phyloP scores from a whole-genome alignment of 2,888 invertebrate genomes.

The Lithodes maja region DNA sequence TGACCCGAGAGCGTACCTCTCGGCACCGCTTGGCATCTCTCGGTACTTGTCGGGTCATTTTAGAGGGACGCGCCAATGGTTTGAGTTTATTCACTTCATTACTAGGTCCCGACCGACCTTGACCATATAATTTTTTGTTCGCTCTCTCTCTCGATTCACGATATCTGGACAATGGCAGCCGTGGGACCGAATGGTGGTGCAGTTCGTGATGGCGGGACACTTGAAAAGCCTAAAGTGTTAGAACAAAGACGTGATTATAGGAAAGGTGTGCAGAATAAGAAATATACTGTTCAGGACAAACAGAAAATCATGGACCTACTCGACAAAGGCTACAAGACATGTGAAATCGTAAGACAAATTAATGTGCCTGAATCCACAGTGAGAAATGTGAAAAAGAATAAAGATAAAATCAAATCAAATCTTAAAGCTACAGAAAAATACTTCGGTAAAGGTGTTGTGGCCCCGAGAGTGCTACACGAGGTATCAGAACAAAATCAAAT shows the following conservation, averaged over 20 bases:
- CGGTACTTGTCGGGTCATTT: no score
- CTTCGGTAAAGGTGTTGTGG: neutral
- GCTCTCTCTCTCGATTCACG: no score
- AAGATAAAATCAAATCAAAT: neutral
- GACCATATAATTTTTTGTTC: no score
- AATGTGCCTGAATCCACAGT: neutral
- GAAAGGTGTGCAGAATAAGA: neutral
- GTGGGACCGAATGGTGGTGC: neutral
- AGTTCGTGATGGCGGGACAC: neutral
- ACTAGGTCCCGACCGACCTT: no score
- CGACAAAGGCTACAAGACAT: neutral
- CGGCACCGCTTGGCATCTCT: no score
- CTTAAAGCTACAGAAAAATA: neutral
- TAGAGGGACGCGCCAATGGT: no score
- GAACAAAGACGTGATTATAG: neutral
- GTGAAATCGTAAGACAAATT: neutral
- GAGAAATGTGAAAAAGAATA: neutral
- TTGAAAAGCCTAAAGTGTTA: neutral
- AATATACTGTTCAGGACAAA: neutral
- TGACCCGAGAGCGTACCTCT: no score
- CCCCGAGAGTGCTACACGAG: no score
- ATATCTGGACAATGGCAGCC: neutral
- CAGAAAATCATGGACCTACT: neutral
- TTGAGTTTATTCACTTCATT: no score
- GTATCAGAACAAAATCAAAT: no score